phyloP scores from a whole-genome alignment of 2,888 invertebrate species.

The Phasia obesa region DNA sequence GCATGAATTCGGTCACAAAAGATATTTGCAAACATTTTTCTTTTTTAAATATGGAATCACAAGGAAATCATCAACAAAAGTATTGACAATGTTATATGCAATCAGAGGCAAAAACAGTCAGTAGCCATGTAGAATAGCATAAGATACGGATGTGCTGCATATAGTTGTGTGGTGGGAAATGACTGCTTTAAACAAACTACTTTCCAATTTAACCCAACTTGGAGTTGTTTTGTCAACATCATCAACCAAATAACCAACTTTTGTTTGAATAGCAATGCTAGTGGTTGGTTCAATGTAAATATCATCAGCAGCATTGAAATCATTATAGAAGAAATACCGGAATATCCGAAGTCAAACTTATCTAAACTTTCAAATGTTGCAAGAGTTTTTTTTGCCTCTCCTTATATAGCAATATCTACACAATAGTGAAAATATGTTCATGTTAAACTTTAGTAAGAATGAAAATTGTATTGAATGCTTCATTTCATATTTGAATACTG shows the following conservation, averaged over 20 bases:
- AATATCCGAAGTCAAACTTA: constrained; percentile 79
- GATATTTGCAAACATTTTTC: constrained; percentile 53
- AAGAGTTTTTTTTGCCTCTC: constrained; percentile 25
- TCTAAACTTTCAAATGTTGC: constrained; percentile 73
- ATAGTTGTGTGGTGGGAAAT: neutral
- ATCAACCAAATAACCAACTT: constrained; percentile 18
- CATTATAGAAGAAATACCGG: constrained; percentile 77
- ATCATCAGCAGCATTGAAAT: constrained; percentile 75
- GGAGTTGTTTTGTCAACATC: constrained; percentile 35
- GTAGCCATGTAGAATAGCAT: constrained; percentile 16
- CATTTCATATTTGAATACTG: constrained; percentile 28
- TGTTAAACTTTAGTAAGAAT: constrained; percentile 23
- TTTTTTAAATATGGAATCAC: constrained; percentile 16
- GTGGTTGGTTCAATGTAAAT: constrained; percentile 65
- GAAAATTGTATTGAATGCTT: constrained; percentile 33
- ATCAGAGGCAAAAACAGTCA: constrained; percentile 37
- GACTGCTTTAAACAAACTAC: constrained; percentile 8
- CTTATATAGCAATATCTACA: constrained; percentile 21
- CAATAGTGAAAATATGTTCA: constrained; percentile 14
- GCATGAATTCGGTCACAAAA: constrained; percentile 43
- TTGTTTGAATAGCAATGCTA: neutral
- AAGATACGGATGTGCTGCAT: constrained; percentile 33
- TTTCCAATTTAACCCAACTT: constrained; percentile 16
- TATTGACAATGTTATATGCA: constrained; percentile 54
- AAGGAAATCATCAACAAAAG: constrained; percentile 54